Base-by-base conservation (phyloP, 2,113 vertebrate genomes). In the Leucopsar rothschildi region DNA sequence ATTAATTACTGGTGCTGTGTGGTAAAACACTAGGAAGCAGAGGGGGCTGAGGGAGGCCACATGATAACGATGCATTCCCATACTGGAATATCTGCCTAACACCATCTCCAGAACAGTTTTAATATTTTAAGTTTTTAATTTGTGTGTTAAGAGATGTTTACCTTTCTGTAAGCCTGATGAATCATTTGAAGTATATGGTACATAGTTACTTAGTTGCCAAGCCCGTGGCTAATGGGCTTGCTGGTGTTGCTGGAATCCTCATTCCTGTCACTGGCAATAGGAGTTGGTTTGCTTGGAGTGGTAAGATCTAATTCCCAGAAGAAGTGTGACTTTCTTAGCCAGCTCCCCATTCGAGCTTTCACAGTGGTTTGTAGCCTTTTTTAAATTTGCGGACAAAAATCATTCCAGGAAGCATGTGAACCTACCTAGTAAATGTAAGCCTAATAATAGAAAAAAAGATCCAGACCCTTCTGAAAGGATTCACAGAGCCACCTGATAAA, bases 31-130 rank as follows among this genome's bases (percentile, higher is more conserved):
- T 15, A 42, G n/a, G 42, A 20, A 23, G 25, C 28, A 28, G 22
- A n/a, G 12, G 3, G 9, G 5, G 7, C 10, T 73, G 16, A n/a
- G 42, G 17, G 27, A 45, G 24, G 45, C 35, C 35, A 33, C 15
- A 1, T 20, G 9, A 2, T 57, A 55, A 15, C 2, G 4, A 13
- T 55, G 13, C 1, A 0, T 90, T 61, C 28, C 33, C 39, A 80
- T 81, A 4, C 9, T 10, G 22, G 70, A 42, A 11, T 47, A 70
- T 59, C 35, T 81, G 23, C 17, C 57, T 83, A 53, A 60, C 8
- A 4, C 22, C 11, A 1, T 64, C 60, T 83, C 28, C 24, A 82
- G 50, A 64, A 50, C 19, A 33, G 21, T 45, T 87, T 25, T 53
- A n/a, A 33, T 12, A 25, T 66, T 86, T 73, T 27, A 57, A 59